phyloP scores from a whole-genome alignment of 2,797 vertebrate species.

The Argentina silus region DNA sequence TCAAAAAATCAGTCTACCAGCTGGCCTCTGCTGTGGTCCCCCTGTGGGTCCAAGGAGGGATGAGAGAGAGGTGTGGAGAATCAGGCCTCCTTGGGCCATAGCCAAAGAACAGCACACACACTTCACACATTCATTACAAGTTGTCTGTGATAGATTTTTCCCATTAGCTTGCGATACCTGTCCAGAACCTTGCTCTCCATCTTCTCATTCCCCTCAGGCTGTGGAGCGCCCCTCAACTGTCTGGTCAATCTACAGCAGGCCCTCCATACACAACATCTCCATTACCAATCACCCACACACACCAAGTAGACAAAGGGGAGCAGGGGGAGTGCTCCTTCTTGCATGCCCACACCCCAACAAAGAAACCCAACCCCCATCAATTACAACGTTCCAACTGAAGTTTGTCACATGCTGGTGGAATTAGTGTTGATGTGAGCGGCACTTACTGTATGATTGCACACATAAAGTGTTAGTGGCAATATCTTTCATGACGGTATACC shows the following conservation, averaged over 20 bases:
- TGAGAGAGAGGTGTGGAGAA: conserved; percentile 18
- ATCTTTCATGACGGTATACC: no score
- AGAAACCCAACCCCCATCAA: neutral
- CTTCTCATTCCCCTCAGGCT: neutral
- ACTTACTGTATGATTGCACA: no score
- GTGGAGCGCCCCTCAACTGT: neutral
- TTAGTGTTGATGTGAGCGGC: neutral
- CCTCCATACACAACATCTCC: conserved; percentile 14
- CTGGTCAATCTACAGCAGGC: conserved; percentile 14
- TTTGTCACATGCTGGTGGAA: neutral
- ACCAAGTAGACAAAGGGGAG: neutral
- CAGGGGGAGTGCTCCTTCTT: neutral
- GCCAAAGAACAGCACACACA: conserved; percentile 7
- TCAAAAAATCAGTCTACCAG: neutral
- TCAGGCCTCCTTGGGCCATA: conserved; percentile 7
- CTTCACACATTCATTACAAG: conserved; percentile 20
- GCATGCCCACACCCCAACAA: conserved; percentile 22
- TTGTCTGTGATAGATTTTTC: conserved; percentile 5
- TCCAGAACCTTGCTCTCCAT: neutral
- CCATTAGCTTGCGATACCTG: neutral
- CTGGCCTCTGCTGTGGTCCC: neutral
- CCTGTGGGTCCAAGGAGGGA: conserved; percentile 14
- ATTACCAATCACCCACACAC: conserved; percentile 15
- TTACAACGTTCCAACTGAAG: neutral
- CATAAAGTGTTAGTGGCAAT: no score